Percentiles rank a stretch among this genome's conserved stretches.
Evolutionary conservation across 2,888 invertebrate species (phyloP).

Genomic region (Heliconius sara): DNA sequence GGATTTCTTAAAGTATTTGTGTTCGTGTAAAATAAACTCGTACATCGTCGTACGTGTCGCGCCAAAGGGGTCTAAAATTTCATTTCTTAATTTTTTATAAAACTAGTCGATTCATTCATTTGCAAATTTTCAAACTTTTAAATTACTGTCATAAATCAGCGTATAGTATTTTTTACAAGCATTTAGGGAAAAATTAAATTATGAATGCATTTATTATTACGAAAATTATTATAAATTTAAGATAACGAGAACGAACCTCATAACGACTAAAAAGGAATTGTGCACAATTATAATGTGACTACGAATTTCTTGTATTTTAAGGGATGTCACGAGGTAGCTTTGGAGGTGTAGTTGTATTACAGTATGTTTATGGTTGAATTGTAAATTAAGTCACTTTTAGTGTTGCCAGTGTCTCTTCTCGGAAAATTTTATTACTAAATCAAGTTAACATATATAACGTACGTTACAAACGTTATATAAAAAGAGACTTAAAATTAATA

Average conservation of each 20-base stretch:
- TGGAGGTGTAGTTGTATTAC: conserved; percentile 51
- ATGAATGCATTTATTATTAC: conserved; percentile 66
- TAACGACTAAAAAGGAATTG: conserved; percentile 75
- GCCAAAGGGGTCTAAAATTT: conserved; percentile 51
- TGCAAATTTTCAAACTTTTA: conserved; percentile 49
- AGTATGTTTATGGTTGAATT: conserved; percentile 37
- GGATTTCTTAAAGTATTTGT: conserved; percentile 16
- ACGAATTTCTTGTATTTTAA: conserved; percentile 71
- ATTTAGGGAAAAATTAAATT: conserved; percentile 49
- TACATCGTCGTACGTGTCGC: conserved; percentile 20
- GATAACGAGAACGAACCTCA: conserved; percentile 57
- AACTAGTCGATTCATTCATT: conserved; percentile 56
- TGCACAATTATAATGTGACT: conserved; percentile 70
- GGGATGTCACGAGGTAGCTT: conserved; percentile 62
- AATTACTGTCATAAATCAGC: conserved; percentile 42
- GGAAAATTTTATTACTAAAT: background rate
- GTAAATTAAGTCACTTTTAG: conserved; percentile 48
- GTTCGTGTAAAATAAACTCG: conserved; percentile 1
- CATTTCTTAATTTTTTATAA: conserved; percentile 48
- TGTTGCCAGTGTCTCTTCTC: conserved; percentile 49
- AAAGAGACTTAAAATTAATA: background rate
- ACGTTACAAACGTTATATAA: background rate
- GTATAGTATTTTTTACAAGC: conserved; percentile 43
- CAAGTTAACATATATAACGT: background rate
- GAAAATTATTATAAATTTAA: conserved; percentile 53